Conservation (phyloP, 2,888 invertebrate species). For the Coecobrya sp. region DNA sequence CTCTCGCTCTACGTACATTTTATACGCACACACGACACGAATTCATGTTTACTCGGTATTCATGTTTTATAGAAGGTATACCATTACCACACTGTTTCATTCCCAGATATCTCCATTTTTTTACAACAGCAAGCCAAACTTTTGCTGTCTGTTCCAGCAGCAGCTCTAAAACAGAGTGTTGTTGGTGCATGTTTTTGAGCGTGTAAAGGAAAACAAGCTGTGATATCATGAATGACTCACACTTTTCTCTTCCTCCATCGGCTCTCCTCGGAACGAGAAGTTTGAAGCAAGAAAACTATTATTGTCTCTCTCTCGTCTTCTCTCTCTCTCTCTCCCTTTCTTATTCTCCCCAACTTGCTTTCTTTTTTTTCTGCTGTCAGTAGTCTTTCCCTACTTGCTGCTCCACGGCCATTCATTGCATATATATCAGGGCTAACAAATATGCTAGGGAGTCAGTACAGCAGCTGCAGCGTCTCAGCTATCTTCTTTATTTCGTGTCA, state of each 20-base stretch:
- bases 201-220: constrained; percentile 74
- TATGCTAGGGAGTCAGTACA: constrained; percentile 73
- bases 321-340: neutral
- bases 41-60: constrained; percentile 14
- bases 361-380: constrained; percentile 64
- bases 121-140: constrained; percentile 13
- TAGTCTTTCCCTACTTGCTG: constrained; percentile 29
- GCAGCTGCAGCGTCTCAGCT: constrained; percentile 78
- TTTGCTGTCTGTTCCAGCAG: constrained; percentile 28
- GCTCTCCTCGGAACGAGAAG: constrained; percentile 73
- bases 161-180: constrained; percentile 29
- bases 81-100: constrained; percentile 39
- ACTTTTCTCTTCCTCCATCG: constrained; percentile 71
- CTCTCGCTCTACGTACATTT: neutral
- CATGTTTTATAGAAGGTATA: constrained; percentile 39
- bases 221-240: constrained; percentile 78
- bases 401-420: constrained; percentile 57
- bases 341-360: constrained; percentile 59
- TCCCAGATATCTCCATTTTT: constrained; percentile 38
- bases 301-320: constrained; percentile 49
- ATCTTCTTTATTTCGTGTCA: constrained; percentile 42
- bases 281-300: constrained; percentile 49
- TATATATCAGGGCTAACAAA: constrained; percentile 68
- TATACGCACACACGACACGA: neutral
- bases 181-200: constrained; percentile 62